Evolutionary conservation across 2,797 vertebrate genomes (phyloP).

Genomic region (Tragelaphus oryx): DNA sequence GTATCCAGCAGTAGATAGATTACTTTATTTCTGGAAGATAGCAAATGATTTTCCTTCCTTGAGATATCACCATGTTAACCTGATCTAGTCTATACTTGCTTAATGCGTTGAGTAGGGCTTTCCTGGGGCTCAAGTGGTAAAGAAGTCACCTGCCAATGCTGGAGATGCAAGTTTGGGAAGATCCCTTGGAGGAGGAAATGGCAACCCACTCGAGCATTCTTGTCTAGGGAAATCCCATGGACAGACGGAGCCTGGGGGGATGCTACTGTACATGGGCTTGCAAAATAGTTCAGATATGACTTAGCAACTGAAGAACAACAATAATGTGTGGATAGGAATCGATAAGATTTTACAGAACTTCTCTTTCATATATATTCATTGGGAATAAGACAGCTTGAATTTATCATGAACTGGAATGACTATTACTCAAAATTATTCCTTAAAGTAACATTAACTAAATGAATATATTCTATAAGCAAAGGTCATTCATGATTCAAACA

Average conservation of each 20-base stretch:
- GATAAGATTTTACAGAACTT: background rate
- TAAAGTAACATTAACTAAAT: conserved; percentile 21
- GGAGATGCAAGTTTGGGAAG: background rate
- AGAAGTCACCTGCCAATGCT: background rate
- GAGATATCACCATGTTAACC: conserved; percentile 5
- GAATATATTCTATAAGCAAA: background rate
- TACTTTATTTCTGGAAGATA: background rate
- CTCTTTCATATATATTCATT: background rate
- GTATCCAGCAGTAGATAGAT: conserved; percentile 1
- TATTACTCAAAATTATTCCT: background rate
- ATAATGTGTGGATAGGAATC: conserved; percentile 5
- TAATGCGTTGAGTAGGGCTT: background rate
- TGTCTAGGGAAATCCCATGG: background rate
- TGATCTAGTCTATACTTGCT: background rate
- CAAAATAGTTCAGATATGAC: background rate
- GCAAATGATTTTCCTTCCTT: background rate
- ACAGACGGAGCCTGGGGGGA: background rate
- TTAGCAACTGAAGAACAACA: background rate
- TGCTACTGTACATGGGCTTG: background rate
- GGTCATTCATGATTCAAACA: background rate
- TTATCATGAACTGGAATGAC: background rate
- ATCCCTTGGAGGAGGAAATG: background rate
- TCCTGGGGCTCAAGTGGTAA: background rate
- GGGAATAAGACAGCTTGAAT: conserved; percentile 2
- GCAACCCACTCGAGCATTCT: background rate